phyloP scores from a whole-genome alignment of 2,888 invertebrate genomes.

The Nymphalis urticae region DNA sequence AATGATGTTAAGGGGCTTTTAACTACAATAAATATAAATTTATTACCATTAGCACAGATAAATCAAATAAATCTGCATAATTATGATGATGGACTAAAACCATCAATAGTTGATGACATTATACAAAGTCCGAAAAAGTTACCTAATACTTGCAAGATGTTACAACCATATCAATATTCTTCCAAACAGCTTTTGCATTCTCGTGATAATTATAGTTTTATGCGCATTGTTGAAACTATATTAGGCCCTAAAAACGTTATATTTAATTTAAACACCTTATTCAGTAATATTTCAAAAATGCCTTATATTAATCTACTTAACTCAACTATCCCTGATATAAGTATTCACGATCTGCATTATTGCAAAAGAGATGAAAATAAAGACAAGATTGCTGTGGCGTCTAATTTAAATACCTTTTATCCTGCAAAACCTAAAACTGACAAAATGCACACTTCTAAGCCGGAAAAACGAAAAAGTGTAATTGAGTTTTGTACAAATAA shows the following conservation, averaged over 20 bases:
- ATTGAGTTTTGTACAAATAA: slow-evolving; percentile 18
- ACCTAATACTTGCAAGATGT: background rate
- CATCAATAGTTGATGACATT: background rate
- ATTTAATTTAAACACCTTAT: slow-evolving; percentile 5
- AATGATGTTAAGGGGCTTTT: background rate
- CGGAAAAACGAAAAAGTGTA: slow-evolving; percentile 20
- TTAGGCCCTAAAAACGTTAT: background rate
- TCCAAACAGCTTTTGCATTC: background rate
- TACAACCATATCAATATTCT: background rate
- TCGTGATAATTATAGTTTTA: slow-evolving; percentile 13
- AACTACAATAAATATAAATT: background rate
- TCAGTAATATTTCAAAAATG: slow-evolving; percentile 1
- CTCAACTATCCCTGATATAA: slow-evolving; percentile 7
- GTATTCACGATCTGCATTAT: slow-evolving; percentile 15
- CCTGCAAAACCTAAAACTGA: background rate
- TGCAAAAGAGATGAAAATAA: background rate
- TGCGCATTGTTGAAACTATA: slow-evolving; percentile 7
- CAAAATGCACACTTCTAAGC: slow-evolving; percentile 5
- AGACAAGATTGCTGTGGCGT: background rate
- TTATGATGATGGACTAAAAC: background rate
- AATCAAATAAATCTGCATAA: background rate
- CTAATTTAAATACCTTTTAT: background rate
- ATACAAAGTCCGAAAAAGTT: background rate
- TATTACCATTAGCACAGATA: background rate
- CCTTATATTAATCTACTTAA: background rate